Evolutionary conservation across 2,797 vertebrate genomes (phyloP), one percentile per base, ranked within the genome.

Genomic region (Huso huso): DNA sequence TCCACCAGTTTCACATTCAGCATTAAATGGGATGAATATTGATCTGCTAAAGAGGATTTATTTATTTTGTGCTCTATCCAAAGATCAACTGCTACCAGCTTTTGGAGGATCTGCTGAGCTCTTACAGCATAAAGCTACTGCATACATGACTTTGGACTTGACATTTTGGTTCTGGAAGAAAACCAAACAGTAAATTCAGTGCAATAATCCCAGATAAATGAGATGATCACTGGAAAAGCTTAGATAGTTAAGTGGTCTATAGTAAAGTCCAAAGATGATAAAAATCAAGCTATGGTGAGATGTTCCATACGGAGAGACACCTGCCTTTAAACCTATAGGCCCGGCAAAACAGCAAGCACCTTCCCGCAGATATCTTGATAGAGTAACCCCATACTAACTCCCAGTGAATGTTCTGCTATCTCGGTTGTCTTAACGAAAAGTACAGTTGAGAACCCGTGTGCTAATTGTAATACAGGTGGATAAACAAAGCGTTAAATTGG

Each of bases 1-100:
- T 95, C 95, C 95, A 92, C 93, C 92, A 93, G 93, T 95, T 98
- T 96, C 94, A 93, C 95, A 95, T 94, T 90, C 88, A 93, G 95
- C 94, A 98, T 99, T 99, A 99, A 96, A 97, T 93, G 86, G 95
- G 95, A 99, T 99, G 96, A 99, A 98, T 99, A 98, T 99, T 98
- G 96, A 99, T 98, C 96, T 95, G 89, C 90, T 97, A 97, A 98
- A 98, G 94, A 96, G 95, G 95, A 97, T 98, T 98, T 98, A 96
- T 99, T 98, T 98, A 98, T 99, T 98, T 96, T 94, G 93, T 94
- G 93, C 94, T 96, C 94, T 96, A 97, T 97, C 95, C 95, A 97
- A 98, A 99, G 96, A 99, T 99, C 96, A 99, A 98, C 96, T 95
- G 91, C 93, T 88, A 94, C 90, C 94, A 97, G 96, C 95, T 98